These are phyloP conservation scores for Nemotelus pantherinus DNA, from an alignment of 2,888 invertebrate species.

Conservation along the genomic window DNA sequence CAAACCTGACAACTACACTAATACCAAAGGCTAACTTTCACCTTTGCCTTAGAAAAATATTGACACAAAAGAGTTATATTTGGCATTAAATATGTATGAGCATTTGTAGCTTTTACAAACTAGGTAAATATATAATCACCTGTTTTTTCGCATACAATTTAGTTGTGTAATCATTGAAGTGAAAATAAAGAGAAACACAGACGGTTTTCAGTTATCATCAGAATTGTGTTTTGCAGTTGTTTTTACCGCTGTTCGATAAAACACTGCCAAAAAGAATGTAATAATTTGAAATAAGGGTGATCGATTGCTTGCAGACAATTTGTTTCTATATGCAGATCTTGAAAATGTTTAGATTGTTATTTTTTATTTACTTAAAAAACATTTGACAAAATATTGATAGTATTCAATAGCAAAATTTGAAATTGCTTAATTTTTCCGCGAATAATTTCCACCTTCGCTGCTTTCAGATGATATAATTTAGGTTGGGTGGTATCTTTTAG, in stretches of 20 bases:
- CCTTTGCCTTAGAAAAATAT: conserved; percentile 24
- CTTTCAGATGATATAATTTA: too few relatives aligned
- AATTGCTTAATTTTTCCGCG: too few relatives aligned
- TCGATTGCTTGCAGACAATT: neutral
- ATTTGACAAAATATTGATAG: too few relatives aligned
- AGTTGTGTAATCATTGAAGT: neutral
- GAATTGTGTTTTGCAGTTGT: neutral
- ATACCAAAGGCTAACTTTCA: conserved; percentile 27
- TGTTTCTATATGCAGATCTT: neutral
- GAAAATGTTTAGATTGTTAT: too few relatives aligned
- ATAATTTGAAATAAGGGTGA: neutral
- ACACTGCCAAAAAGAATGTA: neutral
- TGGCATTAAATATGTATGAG: neutral
- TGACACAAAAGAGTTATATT: conserved; percentile 20
- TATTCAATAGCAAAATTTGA: too few relatives aligned
- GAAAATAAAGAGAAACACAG: neutral
- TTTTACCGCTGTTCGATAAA: neutral
- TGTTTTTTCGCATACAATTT: conserved; percentile 6
- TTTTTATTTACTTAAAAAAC: too few relatives aligned
- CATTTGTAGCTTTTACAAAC: conserved; percentile 10
- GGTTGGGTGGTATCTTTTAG: too few relatives aligned
- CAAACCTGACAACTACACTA: neutral
- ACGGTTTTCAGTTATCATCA: neutral
- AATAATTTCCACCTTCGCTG: too few relatives aligned
- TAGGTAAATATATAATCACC: conserved; percentile 32